These are phyloP conservation scores for Alsophila aescularia DNA, from an alignment of 2,888 invertebrate genomes.

Conservation along the genomic window DNA sequence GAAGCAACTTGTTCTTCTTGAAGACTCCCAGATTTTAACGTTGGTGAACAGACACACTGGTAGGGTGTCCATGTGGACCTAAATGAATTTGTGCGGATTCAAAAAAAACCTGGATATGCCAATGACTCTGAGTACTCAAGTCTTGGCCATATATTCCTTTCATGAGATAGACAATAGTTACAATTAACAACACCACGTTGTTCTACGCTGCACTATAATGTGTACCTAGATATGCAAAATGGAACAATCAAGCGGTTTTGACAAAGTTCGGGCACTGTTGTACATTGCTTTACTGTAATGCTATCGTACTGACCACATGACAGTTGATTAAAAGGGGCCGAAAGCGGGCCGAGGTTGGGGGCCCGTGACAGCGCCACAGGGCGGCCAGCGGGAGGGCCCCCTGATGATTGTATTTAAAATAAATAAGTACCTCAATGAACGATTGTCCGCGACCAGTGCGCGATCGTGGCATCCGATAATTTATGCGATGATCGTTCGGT, in stretches of 20 bases:
- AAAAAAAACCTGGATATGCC: too few relatives aligned
- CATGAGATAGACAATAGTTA: too few relatives aligned
- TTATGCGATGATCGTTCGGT: slow-evolving; percentile 46
- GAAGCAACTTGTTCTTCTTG: too few relatives aligned
- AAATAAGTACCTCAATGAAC: slow-evolving; percentile 84
- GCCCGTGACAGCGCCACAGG: slow-evolving; percentile 81
- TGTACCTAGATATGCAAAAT: too few relatives aligned
- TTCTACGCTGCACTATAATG: too few relatives aligned
- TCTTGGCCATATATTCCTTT: too few relatives aligned
- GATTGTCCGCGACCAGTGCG: slow-evolving; percentile 72
- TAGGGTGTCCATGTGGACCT: too few relatives aligned
- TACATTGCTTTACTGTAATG: slow-evolving; percentile 48
- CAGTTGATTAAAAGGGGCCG: slow-evolving; percentile 84
- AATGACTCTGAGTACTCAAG: too few relatives aligned
- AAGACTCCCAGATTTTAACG: too few relatives aligned
- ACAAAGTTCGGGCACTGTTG: slow-evolving; percentile 1
- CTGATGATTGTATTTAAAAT: slow-evolving; percentile 85
- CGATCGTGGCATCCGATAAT: slow-evolving; percentile 60
- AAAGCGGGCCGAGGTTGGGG: slow-evolving; percentile 78
- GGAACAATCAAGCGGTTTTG: not conserved
- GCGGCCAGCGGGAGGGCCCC: slow-evolving; percentile 75
- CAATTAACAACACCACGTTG: too few relatives aligned
- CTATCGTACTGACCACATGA: slow-evolving; percentile 72
- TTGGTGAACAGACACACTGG: too few relatives aligned
- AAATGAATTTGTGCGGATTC: too few relatives aligned